Percentiles rank a stretch among this genome's conserved stretches.
phyloP scores from a whole-genome alignment of 2,888 invertebrate genomes.

The Caenorhabditis imperialis region DNA sequence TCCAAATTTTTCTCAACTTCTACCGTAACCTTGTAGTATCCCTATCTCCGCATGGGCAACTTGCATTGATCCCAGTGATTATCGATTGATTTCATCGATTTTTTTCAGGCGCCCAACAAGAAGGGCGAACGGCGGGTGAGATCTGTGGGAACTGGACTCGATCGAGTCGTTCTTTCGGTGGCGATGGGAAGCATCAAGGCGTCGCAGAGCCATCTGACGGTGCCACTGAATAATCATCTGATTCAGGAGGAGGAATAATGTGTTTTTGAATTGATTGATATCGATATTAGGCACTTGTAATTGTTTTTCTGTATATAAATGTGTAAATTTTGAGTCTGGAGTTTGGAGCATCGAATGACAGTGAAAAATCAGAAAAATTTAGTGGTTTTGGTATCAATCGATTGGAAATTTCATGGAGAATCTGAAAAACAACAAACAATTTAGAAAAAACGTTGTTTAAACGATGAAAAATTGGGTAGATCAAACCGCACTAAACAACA shows the following conservation, averaged over 20 bases:
- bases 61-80: not conserved
- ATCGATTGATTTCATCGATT: not conserved
- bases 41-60: conserved; percentile 6
- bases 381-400: too few relatives aligned
- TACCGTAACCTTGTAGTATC: conserved; percentile 40
- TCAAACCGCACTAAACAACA: too few relatives aligned
- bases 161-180: conserved; percentile 71
- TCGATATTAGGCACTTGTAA: too few relatives aligned
- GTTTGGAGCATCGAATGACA: too few relatives aligned
- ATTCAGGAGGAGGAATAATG: conserved; percentile 20
- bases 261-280: too few relatives aligned
- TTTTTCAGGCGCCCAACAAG: conserved; percentile 49
- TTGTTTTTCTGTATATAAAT: not conserved
- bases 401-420: too few relatives aligned
- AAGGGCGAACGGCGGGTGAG: conserved; percentile 55
- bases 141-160: conserved; percentile 68
- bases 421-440: too few relatives aligned
- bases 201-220: conserved; percentile 23
- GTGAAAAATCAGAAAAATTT: too few relatives aligned
- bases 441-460: too few relatives aligned
- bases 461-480: too few relatives aligned
- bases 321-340: too few relatives aligned
- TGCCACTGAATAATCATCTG: conserved; percentile 17
- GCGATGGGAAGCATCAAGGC: conserved; percentile 60
- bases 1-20: conserved; percentile 5